Evolutionary conservation across 1,140 invertebrate species (phyloP), one percentile per base, ranked within the genome.

Genomic region (Brachionus koreanus): DNA sequence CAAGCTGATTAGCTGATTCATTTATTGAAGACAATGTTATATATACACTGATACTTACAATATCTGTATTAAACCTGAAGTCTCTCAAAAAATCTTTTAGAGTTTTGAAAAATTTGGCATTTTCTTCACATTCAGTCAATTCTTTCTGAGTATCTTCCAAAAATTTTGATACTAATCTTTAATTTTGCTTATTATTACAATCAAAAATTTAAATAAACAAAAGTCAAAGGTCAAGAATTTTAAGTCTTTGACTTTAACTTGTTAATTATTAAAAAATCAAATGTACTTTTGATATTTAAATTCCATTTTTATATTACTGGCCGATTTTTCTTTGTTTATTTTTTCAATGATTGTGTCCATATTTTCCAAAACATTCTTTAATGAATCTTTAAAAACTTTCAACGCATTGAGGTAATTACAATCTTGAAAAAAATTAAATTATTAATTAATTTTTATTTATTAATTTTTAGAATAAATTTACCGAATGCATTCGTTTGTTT

Each of bases 261-360:
- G 29, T 29, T 1, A 29, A 2, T 29, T 29, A 29, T 29, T 29
- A 1, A 29, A 29, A 29, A 2, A 29, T 67, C 0, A 3, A 10
- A 37, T 39, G 37, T 69, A 69, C 65, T 37, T 39, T 69, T 69
- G 69, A 25, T 74, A 74, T 74, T 74, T 74, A 13, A 74, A 74
- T 46, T 74, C 69, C 42, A 74, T 74, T 46, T 74, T 74, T 39
- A 74, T 74, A 25, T 25, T 74, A 3, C 25, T 43, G 2, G 16
- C 5, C 2, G 69, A 43, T 5, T 13, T 25, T 29, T 49, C 39
- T 6, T 46, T 46, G 19, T 74, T 74, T 9, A 74, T 74, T 74
- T 74, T 74, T 19, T 74, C 19, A 16, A 74, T 46, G 19, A 74
- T 46, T 46, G 13, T 46, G 23, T 74, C 39, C 16, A 74, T 46